Percentiles rank a stretch among this genome's conserved stretches.
These are phyloP conservation scores for Drosophila anomalata DNA, from an alignment of 2,888 invertebrate genomes.

Conservation along the genomic window DNA sequence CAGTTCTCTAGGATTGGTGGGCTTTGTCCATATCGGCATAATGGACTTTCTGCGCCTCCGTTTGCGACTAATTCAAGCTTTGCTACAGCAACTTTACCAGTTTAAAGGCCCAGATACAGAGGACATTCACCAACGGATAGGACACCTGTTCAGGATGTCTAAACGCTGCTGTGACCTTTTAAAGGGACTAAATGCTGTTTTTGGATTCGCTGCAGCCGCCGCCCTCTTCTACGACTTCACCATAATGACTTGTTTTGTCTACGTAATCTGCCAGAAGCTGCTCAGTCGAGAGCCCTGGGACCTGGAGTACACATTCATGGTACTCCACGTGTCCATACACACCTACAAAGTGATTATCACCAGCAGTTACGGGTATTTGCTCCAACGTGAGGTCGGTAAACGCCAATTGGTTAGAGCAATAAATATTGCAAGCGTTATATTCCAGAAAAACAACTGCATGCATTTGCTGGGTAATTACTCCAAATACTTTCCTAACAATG, in stretches of 20 bases:
- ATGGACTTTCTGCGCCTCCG: constrained; percentile 81
- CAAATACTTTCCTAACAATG: constrained; percentile 37
- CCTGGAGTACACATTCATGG: constrained; percentile 62
- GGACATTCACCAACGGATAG: constrained; percentile 38
- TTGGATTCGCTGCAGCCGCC: constrained; percentile 50
- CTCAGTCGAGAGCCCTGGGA: constrained; percentile 46
- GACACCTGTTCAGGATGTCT: constrained; percentile 46
- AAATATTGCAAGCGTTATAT: not conserved
- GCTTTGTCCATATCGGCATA: constrained; percentile 65
- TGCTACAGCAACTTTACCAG: constrained; percentile 57
- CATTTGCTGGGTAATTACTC: constrained; percentile 59
- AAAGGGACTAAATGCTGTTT: constrained; percentile 65
- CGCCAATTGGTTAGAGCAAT: not conserved
- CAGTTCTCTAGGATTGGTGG: constrained; percentile 55
- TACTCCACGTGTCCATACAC: constrained; percentile 66
- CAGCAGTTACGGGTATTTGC: constrained; percentile 66
- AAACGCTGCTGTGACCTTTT: constrained; percentile 68
- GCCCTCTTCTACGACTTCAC: constrained; percentile 79
- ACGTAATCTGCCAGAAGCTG: constrained; percentile 76
- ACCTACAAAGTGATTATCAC: constrained; percentile 73
- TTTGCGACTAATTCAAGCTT: constrained; percentile 65
- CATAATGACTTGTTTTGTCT: constrained; percentile 73
- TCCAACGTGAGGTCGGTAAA: constrained; percentile 71
- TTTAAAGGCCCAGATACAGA: not conserved
- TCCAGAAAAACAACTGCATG: constrained; percentile 68